Evolutionary conservation across 2,888 invertebrate species (phyloP).

Genomic region (Leptinotarsa peninsularis): DNA sequence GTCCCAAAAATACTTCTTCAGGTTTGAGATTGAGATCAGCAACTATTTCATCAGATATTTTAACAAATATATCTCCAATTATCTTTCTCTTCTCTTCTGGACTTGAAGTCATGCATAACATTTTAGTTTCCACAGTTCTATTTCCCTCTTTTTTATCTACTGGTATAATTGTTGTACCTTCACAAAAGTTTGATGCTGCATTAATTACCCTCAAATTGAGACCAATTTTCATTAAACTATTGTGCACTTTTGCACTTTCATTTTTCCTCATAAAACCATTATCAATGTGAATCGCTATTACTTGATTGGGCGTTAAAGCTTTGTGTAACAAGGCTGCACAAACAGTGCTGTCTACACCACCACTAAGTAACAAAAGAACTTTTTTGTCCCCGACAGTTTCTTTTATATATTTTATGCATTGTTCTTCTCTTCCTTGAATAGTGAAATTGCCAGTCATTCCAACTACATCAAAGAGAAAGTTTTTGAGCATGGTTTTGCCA

Average conservation of each 20-base stretch:
- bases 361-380: constrained; percentile 91
- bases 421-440: constrained; percentile 85
- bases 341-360: constrained; percentile 99
- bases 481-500: constrained; percentile 88
- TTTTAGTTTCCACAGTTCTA: constrained; percentile 79
- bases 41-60: constrained; percentile 91
- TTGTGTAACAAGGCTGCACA: constrained; percentile 95
- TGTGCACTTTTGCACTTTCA: constrained; percentile 76
- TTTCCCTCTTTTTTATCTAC: constrained; percentile 59
- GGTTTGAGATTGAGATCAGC: constrained; percentile 88
- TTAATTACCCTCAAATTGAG: constrained; percentile 69
- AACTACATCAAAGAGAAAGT: constrained; percentile 93
- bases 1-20: constrained; percentile 91
- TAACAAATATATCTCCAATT: constrained; percentile 98
- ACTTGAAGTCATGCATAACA: constrained; percentile 86
- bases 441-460: constrained; percentile 90
- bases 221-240: constrained; percentile 57
- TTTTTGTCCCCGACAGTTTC: constrained; percentile 91
- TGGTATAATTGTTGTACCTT: constrained; percentile 85
- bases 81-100: constrained; percentile 99
- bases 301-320: constrained; percentile 88
- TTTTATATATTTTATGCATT: constrained; percentile 92
- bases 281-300: constrained; percentile 97
- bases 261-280: constrained; percentile 99
- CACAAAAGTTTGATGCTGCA: constrained; percentile 78